phyloP scores from a whole-genome alignment of 2,113 vertebrate genomes.

The Rhea pennata region DNA sequence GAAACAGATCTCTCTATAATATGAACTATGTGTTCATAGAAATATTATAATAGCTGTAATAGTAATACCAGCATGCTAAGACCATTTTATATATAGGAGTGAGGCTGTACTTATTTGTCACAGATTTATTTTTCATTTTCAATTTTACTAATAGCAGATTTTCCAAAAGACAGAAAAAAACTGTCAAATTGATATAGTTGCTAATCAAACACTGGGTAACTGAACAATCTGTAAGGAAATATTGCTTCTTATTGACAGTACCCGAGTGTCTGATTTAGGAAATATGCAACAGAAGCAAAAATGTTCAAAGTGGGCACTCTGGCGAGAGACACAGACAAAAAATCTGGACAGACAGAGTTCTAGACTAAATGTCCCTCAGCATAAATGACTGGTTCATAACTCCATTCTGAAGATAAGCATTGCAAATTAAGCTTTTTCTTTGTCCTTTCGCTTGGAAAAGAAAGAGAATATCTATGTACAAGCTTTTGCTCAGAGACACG shows the following conservation, averaged over 20 bases:
- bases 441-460: background rate
- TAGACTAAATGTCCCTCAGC: background rate
- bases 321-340: background rate
- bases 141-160: background rate
- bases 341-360: background rate
- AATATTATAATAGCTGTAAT: background rate
- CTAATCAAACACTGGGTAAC: background rate
- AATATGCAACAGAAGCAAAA: background rate
- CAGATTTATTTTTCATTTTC: constrained; percentile 1
- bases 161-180: background rate
- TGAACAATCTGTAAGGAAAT: background rate
- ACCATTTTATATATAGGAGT: background rate
- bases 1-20: background rate
- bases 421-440: background rate
- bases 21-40: background rate
- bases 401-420: background rate
- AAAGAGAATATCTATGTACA: background rate
- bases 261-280: background rate
- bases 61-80: background rate
- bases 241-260: background rate
- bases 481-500: background rate
- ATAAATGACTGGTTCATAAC: background rate
- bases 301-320: background rate
- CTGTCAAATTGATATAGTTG: background rate
- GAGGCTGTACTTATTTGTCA: background rate